Conservation (phyloP, 2,888 invertebrate genomes). For the Atrina japonica region DNA sequence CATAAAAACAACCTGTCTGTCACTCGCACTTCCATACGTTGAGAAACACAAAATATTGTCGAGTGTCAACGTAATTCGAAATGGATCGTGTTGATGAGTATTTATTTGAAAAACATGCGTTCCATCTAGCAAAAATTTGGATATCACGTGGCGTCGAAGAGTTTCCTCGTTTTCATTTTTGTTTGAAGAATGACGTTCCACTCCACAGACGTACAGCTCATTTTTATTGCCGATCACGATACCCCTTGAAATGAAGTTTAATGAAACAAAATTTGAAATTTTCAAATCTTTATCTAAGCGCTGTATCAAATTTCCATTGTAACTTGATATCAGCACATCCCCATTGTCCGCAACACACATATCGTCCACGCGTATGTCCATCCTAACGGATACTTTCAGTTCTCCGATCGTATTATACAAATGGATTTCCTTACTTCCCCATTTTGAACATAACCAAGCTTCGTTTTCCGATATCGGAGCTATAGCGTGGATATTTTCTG, state of each 20-base stretch:
- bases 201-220: slow-evolving; percentile 52
- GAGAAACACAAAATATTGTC: slow-evolving; percentile 55
- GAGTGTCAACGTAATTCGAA: slow-evolving; percentile 50
- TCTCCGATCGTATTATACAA: slow-evolving; percentile 51
- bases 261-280: slow-evolving; percentile 52
- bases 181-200: slow-evolving; percentile 49
- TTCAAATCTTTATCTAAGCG: slow-evolving; percentile 52
- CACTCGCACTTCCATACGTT: slow-evolving; percentile 50
- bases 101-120: slow-evolving; percentile 52
- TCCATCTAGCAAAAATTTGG: slow-evolving; percentile 52
- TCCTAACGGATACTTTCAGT: slow-evolving; percentile 43
- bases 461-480: slow-evolving; percentile 51
- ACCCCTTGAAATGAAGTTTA: slow-evolving; percentile 52
- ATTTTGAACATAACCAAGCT: slow-evolving; percentile 57
- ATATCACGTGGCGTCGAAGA: slow-evolving; percentile 44
- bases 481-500: slow-evolving; percentile 50
- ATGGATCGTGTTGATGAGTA: slow-evolving; percentile 54
- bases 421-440: slow-evolving; percentile 50
- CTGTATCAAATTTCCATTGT: slow-evolving; percentile 53
- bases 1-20: slow-evolving; percentile 50
- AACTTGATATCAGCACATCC: slow-evolving; percentile 51
- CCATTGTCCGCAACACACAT: slow-evolving; percentile 18
- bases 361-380: slow-evolving; percentile 50
- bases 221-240: slow-evolving; percentile 39
- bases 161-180: slow-evolving; percentile 42